phyloP scores from a whole-genome alignment of 1,140 invertebrate genomes.

The Penaeus indicus region DNA sequence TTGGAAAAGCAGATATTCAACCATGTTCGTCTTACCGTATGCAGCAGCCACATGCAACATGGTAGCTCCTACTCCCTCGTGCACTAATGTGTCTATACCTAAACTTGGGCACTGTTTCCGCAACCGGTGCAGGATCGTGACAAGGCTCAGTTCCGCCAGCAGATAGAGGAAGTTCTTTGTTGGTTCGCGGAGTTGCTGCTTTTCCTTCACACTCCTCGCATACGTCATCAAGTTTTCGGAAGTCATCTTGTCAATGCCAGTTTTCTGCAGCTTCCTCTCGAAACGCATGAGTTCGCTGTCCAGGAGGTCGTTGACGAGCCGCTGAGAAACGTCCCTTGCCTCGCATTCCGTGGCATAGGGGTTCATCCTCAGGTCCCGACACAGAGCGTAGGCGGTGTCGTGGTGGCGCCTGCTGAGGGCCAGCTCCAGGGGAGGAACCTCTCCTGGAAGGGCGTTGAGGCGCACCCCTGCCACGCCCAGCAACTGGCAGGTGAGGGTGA shows the following conservation, averaged over 20 bases:
- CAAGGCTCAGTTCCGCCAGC: conserved; percentile 48
- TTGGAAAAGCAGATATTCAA: conserved; percentile 42
- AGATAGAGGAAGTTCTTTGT: conserved; percentile 40
- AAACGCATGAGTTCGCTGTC: conserved; percentile 41
- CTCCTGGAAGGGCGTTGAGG: conserved; percentile 42
- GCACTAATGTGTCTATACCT: conserved; percentile 35
- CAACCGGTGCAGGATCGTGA: conserved; percentile 39
- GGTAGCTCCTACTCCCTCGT: conserved; percentile 27
- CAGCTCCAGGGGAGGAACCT: conserved; percentile 27
- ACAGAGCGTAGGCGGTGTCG: conserved; percentile 46
- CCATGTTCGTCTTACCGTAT: conserved; percentile 49
- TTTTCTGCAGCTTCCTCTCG: conserved; percentile 48
- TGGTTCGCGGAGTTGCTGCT: conserved; percentile 21
- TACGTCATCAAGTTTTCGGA: conserved; percentile 28
- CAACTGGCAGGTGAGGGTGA: conserved; percentile 56
- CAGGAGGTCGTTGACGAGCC: conserved; percentile 33
- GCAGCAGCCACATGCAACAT: conserved; percentile 54
- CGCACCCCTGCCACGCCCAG: conserved; percentile 49
- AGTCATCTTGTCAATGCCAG: conserved; percentile 4
- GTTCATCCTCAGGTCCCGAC: conserved; percentile 57
- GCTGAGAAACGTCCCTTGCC: conserved; percentile 18
- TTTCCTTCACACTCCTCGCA: conserved; percentile 1
- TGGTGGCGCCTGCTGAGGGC: conserved; percentile 18
- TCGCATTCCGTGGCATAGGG: conserved; percentile 11
- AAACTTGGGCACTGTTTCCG: background rate